Conservation (phyloP, 2,888 invertebrate species). For the Platycheirus rosarum region DNA sequence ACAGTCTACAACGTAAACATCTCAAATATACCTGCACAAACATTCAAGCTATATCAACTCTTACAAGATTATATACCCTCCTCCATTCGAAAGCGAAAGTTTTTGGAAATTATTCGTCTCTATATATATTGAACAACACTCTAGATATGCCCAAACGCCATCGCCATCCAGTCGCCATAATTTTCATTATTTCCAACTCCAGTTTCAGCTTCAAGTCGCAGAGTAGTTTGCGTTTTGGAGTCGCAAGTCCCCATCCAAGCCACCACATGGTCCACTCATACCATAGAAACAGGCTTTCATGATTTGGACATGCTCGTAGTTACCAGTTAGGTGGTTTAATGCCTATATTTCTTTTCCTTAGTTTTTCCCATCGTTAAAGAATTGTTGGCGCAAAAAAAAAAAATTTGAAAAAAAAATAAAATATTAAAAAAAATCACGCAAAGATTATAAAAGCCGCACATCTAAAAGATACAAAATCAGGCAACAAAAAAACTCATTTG, state of each 20-base stretch:
- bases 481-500: conserved; percentile 31
- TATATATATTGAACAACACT: conserved; percentile 27
- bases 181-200: conserved; percentile 39
- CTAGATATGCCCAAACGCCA: conserved; percentile 38
- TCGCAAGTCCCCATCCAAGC: background rate
- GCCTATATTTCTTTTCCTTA: conserved; percentile 33
- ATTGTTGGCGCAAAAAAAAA: conserved; percentile 9
- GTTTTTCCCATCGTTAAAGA: conserved; percentile 44
- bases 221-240: conserved; percentile 35
- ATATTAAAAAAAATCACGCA: conserved; percentile 4
- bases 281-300: conserved; percentile 34
- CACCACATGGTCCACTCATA: conserved; percentile 31
- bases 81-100: conserved; percentile 69
- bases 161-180: conserved; percentile 54
- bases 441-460: conserved; percentile 53
- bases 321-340: conserved; percentile 58
- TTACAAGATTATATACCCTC: conserved; percentile 41
- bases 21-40: background rate
- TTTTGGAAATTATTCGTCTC: conserved; percentile 57
- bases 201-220: conserved; percentile 42
- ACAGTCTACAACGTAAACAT: background rate
- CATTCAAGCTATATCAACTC: background rate
- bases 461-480: too few relatives aligned
- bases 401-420: conserved; percentile 4
- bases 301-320: conserved; percentile 25